Conservation (phyloP, 2,797 vertebrate genomes). For the Heteromormyrus szaboi region DNA sequence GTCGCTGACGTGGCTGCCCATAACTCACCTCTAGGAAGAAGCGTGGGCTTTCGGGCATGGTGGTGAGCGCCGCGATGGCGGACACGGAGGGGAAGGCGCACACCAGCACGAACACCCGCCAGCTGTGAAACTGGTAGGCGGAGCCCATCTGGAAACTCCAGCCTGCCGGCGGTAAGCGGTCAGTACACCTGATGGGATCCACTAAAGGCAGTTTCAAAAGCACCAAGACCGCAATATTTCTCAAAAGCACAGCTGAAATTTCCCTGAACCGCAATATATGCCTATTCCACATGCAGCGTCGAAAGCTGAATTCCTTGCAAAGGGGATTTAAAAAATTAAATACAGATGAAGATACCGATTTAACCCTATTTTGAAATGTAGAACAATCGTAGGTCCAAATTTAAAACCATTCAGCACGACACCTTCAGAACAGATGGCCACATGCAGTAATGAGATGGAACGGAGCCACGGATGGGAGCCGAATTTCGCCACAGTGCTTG, state of each 20-base stretch:
- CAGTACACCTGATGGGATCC: background rate
- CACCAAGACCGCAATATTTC: background rate
- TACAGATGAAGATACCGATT: background rate
- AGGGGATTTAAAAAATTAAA: background rate
- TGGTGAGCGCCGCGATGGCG: constrained; percentile 88
- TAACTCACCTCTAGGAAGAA: constrained; percentile 85
- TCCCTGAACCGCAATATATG: background rate
- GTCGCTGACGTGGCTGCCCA: background rate
- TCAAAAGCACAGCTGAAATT: background rate
- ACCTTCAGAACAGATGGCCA: constrained; percentile 28
- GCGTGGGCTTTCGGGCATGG: constrained; percentile 93
- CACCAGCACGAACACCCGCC: constrained; percentile 92
- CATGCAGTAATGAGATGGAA: background rate
- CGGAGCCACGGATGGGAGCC: background rate
- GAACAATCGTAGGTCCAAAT: background rate
- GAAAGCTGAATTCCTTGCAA: background rate
- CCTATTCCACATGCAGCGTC: background rate
- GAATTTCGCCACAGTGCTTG: constrained; percentile 78
- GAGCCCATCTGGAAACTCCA: constrained; percentile 99
- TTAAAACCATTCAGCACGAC: constrained; percentile 10
- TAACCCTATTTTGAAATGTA: background rate
- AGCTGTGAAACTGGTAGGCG: constrained; percentile 96
- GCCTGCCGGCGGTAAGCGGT: constrained; percentile 52
- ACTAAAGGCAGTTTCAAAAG: background rate
- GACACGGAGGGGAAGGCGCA: constrained; percentile 90